Percentiles rank a stretch among this genome's conserved stretches.
Conservation (phyloP, 2,797 vertebrate genomes). For the Coluber constrictor region DNA sequence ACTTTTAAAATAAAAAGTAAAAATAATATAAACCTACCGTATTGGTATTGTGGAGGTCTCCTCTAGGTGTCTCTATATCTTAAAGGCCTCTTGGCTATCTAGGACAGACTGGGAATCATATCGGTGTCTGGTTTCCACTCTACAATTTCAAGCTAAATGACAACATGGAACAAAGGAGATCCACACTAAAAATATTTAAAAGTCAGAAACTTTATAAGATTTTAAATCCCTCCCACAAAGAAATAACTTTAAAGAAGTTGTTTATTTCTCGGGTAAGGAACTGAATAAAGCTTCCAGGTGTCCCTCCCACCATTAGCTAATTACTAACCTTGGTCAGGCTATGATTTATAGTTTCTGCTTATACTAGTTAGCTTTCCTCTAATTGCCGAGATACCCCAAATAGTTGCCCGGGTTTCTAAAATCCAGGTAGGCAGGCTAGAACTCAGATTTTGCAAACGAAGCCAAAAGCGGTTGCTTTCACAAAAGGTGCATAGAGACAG, state of each 20-base stretch:
- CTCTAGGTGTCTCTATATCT: background rate
- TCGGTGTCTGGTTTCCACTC: background rate
- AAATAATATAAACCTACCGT: background rate
- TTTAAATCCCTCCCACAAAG: constrained; percentile 1
- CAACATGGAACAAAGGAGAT: background rate
- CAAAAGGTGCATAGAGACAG: background rate
- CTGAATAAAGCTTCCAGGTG: background rate
- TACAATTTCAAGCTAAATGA: background rate
- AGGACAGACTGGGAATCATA: background rate
- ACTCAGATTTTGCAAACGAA: background rate
- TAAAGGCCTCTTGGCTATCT: background rate
- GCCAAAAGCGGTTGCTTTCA: background rate
- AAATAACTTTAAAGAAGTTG: background rate
- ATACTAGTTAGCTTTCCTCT: background rate
- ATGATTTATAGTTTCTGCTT: background rate
- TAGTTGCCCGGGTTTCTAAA: background rate
- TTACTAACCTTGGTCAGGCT: background rate
- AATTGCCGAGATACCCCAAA: background rate
- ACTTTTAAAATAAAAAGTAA: background rate
- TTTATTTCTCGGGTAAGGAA: background rate
- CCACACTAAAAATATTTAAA: background rate
- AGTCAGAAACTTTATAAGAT: background rate
- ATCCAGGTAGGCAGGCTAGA: too few species aligned
- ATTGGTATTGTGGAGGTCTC: background rate
- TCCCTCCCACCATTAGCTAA: background rate